Evolutionary conservation across 2,113 vertebrate genomes (phyloP), one percentile per base, ranked within the genome.

Genomic region (Hepsetus odoe): DNA sequence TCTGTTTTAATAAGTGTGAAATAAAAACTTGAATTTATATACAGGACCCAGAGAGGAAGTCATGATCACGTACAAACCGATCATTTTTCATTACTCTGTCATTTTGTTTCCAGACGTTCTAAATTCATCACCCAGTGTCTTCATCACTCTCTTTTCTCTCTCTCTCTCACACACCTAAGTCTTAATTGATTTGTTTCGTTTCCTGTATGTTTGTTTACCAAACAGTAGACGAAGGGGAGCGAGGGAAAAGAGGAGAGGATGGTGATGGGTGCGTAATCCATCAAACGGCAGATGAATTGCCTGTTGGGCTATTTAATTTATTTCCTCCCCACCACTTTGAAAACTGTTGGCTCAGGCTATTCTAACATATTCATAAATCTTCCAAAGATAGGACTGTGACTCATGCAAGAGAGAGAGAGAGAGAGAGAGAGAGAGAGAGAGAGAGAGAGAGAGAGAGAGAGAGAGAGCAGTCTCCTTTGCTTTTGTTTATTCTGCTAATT

Each of bases 311-410:
- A 78, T 90, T 91, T 91, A 87, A 93, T 94, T 93, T 91, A 92
- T 93, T 92, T 93, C 93, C 91, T 85, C 91, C 91, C 91, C 90
- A 86, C 90, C 88, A 88, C 90, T 92, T 92, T 91, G 87, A 91
- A 93, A 93, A 92, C 88, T 91, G 91, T 92, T 91, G 92, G 91
- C 93, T 93, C 89, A 91, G 91, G 90, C 91, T 88, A 88, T 93
- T 91, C 90, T 88, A 92, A 93, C 90, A 90, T 91, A 92, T 93
- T 92, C 91, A 94, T 93, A 94, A 92, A 93, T 92, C 92, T 91
- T 91, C 84, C 82, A 40, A 5, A 86, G 90, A 91, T 91, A 86
- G 85, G 87, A 88, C 89, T 84, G 82, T 90, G 85, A 86, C 86
- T 87, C 87, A 55, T 55, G 38, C 26, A 53, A 76, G 65, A 74